Base-by-base conservation (phyloP, 2,888 invertebrate species). In the Sarcophaga caerulescens region DNA sequence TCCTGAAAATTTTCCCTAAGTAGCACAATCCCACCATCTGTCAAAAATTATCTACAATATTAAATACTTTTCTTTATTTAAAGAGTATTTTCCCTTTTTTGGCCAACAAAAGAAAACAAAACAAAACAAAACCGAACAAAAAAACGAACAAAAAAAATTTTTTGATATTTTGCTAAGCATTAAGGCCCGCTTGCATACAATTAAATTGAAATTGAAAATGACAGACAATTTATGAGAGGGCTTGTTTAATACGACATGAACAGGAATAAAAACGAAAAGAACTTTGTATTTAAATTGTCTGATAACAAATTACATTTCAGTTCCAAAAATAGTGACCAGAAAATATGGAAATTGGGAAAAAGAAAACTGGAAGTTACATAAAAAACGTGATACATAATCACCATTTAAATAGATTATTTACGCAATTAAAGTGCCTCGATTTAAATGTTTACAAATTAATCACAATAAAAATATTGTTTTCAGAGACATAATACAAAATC, bases 161-260 rank as follows among this genome's bases (percentile, higher is more conserved):
- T 65, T 76, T 25, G 14, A 47, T 68, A 21, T 77, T 66, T 83
- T 73, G 68, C 12, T 44, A 21, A n/a, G 21, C 21, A 47, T 21
- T 80, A 25, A 14, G n/a, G 63, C 52, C 45, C 4, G 17, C 80
- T 83, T 83, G 83, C 83, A 74, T 81, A 83, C 76, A 85, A 77
- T 81, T 77, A 80, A 80, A 81, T 80, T 74, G 79, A 75, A 85
- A 71, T 65, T 81, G 78, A 70, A 85, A 83, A 83, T 83, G 83
- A 85, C 85, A 78, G 80, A 63, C 52, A 80, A 85, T 80, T 85
- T 85, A 85, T 83, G 80, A 83, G 71, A 69, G 83, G 83, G 80
- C 83, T 81, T 85, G 80, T 80, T 85, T 79, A 23, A 25, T 25
- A 63, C 60, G 83, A 80, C 80, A 80, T 81, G 69, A 80, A 83